Conservation (phyloP, 2,797 vertebrate species). For the Avahi laniger region DNA sequence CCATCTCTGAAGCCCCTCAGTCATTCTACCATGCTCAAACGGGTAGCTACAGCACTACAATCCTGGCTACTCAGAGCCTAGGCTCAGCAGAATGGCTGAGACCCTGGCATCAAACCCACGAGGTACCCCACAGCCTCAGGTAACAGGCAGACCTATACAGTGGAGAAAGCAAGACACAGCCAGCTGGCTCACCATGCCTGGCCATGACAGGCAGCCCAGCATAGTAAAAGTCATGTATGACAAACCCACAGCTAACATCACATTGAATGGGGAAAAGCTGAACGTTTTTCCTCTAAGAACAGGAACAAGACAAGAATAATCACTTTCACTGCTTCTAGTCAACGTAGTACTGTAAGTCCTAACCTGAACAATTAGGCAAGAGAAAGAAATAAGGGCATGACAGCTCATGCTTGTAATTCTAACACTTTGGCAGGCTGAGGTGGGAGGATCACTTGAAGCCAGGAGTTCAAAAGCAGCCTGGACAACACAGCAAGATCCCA, state of each 20-base stretch:
- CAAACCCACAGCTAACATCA: neutral
- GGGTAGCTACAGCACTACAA: neutral
- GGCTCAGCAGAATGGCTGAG: neutral
- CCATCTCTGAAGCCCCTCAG: neutral
- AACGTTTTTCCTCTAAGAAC: neutral
- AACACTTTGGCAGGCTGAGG: too few species aligned
- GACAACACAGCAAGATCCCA: too few species aligned
- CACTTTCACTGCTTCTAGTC: neutral
- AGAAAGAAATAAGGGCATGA: neutral
- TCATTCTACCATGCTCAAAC: neutral
- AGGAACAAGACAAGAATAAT: neutral
- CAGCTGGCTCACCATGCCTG: neutral
- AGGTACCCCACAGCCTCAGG: neutral
- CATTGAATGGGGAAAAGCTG: neutral
- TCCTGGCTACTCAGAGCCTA: neutral
- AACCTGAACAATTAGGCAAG: neutral
- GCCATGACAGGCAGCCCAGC: neutral
- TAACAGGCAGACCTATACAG: neutral
- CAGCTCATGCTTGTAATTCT: too few species aligned
- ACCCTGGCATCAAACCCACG: neutral
- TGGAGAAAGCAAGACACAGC: neutral
- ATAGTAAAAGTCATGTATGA: neutral
- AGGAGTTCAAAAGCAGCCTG: too few species aligned
- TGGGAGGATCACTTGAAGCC: too few species aligned
- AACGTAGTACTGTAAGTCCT: neutral